Base-by-base conservation (phyloP, 2,113 vertebrate species). In the Mohoua ochrocephala region DNA sequence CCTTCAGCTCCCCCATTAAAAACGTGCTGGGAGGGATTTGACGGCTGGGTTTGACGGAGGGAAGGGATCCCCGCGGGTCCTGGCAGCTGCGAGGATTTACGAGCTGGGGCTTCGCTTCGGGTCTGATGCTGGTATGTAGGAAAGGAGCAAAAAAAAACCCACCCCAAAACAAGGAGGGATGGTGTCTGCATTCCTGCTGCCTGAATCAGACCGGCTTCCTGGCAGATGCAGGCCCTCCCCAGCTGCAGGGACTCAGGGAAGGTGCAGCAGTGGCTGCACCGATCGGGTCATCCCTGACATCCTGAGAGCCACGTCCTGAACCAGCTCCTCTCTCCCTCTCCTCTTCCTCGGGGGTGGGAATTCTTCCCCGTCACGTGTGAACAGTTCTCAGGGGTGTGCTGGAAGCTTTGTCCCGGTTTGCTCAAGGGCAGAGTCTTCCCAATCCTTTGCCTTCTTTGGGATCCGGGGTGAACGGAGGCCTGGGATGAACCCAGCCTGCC, bases 351-450 rank as follows among this genome's bases (percentile, higher is more conserved):
- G 39, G n/a, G 39, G 11, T n/a, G 35, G 15, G 21, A 74, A 52
- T 5, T 7, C 41, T 59, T 26, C 76, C 52, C 24, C 3, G 6
- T 1, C 41, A 1, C 30, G 9, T 15, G 10, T 0, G 1, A 15
- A 3, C 17, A 4, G 13, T 6, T 64, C 15, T 47, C 5, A 11
- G 22, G 44, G 52, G 23, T 2, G 23, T 7, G 41, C 18, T 7
- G 31, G 47, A 23, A 11, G 13, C 5, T 77, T 59, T 26, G n/a
- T 19, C 8, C 30, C 33, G 1, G 4, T 60, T 37, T 41, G 17
- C 54, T 24, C 0, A 41, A n/a, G 50, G 54, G 13, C 7, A n/a
- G 41, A 33, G 37, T 4, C 16, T 21, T 26, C 6, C 21, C 54
- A 11, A 7, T 5, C 28, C 59, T 63, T 22, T 11, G 7, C 71